These are phyloP conservation scores for Pelobates cultripes DNA, from an alignment of 2,797 vertebrate genomes.

Conservation along the genomic window DNA sequence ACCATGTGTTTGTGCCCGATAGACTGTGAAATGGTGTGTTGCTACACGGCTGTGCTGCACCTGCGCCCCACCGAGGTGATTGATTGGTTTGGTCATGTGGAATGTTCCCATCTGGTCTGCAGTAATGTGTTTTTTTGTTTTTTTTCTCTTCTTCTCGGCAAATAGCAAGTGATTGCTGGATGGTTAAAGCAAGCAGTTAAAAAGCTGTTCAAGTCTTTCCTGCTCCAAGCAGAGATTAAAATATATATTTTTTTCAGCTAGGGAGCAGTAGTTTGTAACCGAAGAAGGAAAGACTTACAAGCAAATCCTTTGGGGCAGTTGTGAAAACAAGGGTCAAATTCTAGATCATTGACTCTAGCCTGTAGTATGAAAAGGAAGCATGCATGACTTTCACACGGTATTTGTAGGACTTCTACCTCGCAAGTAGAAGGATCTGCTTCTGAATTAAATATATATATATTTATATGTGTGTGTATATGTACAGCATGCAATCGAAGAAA, in stretches of 20 bases:
- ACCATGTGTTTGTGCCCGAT: conserved; percentile 99
- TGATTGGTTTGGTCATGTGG: conserved; percentile 99
- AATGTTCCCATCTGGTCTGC: conserved; percentile 99
- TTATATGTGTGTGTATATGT: neutral
- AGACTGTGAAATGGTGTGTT: conserved; percentile 99
- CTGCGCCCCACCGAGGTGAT: conserved; percentile 98
- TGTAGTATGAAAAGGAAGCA: conserved; percentile 47
- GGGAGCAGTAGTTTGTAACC: conserved; percentile 21
- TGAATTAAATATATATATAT: too few species aligned
- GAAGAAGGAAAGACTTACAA: conserved; percentile 8
- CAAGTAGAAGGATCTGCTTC: neutral
- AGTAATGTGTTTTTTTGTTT: conserved; percentile 89
- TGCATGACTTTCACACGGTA: conserved; percentile 71
- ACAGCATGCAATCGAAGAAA: neutral
- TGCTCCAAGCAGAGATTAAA: conserved; percentile 63
- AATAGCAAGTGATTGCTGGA: conserved; percentile 81
- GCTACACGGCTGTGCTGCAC: conserved; percentile 99
- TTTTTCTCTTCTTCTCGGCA: conserved; percentile 73
- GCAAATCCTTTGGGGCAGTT: conserved; percentile 29
- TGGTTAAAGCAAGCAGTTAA: conserved; percentile 75
- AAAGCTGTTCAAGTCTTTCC: conserved; percentile 73
- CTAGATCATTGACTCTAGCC: conserved; percentile 20
- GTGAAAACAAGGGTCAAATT: conserved; percentile 34
- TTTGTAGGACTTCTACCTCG: conserved; percentile 58
- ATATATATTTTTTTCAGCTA: conserved; percentile 48